phyloP scores from a whole-genome alignment of 2,113 vertebrate genomes.

The Aptenodytes patagonicus region DNA sequence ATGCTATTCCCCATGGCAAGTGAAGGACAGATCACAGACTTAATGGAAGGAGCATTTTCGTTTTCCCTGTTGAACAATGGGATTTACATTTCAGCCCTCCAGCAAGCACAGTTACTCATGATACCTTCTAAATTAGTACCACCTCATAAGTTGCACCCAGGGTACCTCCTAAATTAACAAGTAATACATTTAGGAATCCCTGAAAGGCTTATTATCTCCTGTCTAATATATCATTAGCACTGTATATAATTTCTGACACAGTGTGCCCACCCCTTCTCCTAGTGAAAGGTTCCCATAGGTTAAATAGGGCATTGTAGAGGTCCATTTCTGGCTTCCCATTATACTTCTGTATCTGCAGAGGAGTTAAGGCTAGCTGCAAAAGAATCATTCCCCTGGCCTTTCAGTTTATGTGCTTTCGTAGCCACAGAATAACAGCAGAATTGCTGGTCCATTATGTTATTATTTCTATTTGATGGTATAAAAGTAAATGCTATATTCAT shows the following conservation, averaged over 20 bases:
- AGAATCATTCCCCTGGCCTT: neutral
- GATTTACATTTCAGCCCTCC: slow-evolving; percentile 41
- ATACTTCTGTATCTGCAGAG: neutral
- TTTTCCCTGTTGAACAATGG: neutral
- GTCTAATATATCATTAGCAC: slow-evolving; percentile 46
- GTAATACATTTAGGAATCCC: slow-evolving; percentile 58
- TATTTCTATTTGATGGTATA: slow-evolving; percentile 1
- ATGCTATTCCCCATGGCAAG: slow-evolving; percentile 22
- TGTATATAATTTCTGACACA: slow-evolving; percentile 17
- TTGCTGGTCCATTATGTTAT: neutral
- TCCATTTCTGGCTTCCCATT: neutral
- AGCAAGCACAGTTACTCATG: slow-evolving; percentile 18
- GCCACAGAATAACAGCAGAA: neutral
- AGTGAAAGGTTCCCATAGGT: neutral
- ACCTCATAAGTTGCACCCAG: slow-evolving; percentile 28
- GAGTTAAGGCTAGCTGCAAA: neutral
- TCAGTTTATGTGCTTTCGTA: neutral
- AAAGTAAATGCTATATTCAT: slow-evolving; percentile 27
- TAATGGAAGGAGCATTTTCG: slow-evolving; percentile 42
- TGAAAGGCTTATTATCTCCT: slow-evolving; percentile 42
- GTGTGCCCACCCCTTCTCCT: neutral
- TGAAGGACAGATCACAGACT: slow-evolving; percentile 49
- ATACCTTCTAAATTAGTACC: slow-evolving; percentile 61
- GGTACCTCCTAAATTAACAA: slow-evolving; percentile 61
- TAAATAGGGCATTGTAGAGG: neutral